These are phyloP conservation scores for Pedicia rivosa DNA, from an alignment of 2,888 invertebrate genomes.

Conservation along the genomic window DNA sequence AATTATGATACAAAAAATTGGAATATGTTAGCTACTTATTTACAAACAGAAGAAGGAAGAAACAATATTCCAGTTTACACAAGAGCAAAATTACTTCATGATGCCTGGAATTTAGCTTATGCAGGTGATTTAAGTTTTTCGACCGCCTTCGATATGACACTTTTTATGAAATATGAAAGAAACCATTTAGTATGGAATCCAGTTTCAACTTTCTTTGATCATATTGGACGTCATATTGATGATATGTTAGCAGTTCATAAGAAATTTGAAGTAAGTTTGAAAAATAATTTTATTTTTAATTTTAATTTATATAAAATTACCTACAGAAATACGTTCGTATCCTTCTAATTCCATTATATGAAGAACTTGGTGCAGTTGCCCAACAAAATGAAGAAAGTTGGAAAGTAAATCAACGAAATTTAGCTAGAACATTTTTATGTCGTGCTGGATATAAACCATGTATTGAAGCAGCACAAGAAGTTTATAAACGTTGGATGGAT, in stretches of 20 bases:
- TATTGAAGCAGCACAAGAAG: conserved; percentile 53
- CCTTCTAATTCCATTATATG: conserved; percentile 53
- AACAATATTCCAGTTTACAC: conserved; percentile 50
- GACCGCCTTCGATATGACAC: conserved; percentile 62
- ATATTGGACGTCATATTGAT: conserved; percentile 57
- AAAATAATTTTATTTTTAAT: not conserved
- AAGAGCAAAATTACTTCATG: conserved; percentile 57
- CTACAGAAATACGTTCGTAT: conserved; percentile 45
- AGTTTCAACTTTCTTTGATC: conserved; percentile 68
- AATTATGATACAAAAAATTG: conserved; percentile 67
- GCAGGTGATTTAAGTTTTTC: conserved; percentile 61
- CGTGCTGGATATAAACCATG: conserved; percentile 63
- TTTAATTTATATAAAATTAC: not conserved
- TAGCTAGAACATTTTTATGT: conserved; percentile 57
- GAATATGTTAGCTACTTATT: conserved; percentile 50
- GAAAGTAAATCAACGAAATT: conserved; percentile 46
- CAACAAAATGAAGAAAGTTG: conserved; percentile 45
- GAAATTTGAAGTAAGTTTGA: conserved; percentile 51
- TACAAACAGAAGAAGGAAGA: conserved; percentile 38
- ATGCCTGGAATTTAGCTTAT: conserved; percentile 63
- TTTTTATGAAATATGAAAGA: conserved; percentile 55
- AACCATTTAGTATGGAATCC: conserved; percentile 70
- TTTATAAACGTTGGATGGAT: conserved; percentile 60
- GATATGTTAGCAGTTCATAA: conserved; percentile 45
- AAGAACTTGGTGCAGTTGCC: conserved; percentile 41